Evolutionary conservation across 2,797 vertebrate genomes (phyloP).

Genomic region (Galaxias olidus): DNA sequence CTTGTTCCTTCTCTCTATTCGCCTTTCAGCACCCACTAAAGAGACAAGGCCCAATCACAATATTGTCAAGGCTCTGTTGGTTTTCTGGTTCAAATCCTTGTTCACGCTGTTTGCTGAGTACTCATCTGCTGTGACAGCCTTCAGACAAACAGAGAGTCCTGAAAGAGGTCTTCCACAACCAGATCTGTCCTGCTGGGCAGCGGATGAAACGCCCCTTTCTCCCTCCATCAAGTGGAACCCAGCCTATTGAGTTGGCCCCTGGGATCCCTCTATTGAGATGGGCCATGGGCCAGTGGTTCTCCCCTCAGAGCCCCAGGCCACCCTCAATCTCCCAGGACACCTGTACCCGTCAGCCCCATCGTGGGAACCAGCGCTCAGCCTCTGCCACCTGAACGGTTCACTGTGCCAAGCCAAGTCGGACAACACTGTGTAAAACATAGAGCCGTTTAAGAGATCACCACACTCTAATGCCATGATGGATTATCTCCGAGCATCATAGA

Average conservation of each 20-base stretch:
- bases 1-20: constrained; percentile 84
- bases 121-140: constrained; percentile 98
- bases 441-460: too few relatives aligned
- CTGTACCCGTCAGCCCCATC: constrained; percentile 77
- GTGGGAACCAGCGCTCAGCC: constrained; percentile 68
- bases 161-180: constrained; percentile 95
- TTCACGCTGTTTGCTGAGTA: constrained; percentile 99
- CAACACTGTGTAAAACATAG: constrained; percentile 30
- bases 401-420: constrained; percentile 65
- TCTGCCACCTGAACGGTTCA: constrained; percentile 64
- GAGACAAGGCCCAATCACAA: constrained; percentile 87
- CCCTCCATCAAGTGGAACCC: constrained; percentile 96
- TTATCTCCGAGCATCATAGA: too few relatives aligned
- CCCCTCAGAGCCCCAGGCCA: constrained; percentile 73
- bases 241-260: constrained; percentile 90
- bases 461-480: too few relatives aligned
- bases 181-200: constrained; percentile 95
- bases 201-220: constrained; percentile 92
- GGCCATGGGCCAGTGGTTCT: constrained; percentile 83
- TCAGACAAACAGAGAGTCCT: constrained; percentile 92
- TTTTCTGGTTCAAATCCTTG: constrained; percentile 99
- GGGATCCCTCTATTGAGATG: constrained; percentile 91
- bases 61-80: constrained; percentile 91
- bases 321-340: constrained; percentile 79
- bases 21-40: constrained; percentile 82